A percentile compares a stretch with the other conserved stretches of the same genome.
Evolutionary conservation across 2,113 vertebrate species (phyloP).

Genomic region (Cyphomyrus discorhynchus): DNA sequence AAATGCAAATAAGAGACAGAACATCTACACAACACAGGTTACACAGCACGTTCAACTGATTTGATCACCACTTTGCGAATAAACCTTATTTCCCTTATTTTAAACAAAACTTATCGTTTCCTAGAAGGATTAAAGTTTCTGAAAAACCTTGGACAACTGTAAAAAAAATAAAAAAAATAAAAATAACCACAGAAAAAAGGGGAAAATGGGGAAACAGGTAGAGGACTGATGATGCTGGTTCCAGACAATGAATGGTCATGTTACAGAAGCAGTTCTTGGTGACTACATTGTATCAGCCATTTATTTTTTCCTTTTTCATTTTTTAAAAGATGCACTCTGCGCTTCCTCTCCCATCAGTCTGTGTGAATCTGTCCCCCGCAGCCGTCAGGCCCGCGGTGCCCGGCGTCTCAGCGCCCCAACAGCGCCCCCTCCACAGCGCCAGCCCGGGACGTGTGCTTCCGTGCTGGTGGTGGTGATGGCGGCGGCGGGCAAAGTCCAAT

Average conservation of each 20-base stretch:
- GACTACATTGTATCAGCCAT: constrained; percentile 30
- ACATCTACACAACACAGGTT: constrained; percentile 19
- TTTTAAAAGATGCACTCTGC: neutral
- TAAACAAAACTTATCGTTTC: constrained; percentile 27
- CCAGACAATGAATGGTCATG: neutral
- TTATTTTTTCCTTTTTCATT: neutral
- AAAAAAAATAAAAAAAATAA: constrained; percentile 29
- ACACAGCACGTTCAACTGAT: constrained; percentile 38
- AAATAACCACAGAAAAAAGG: constrained; percentile 31
- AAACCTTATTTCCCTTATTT: constrained; percentile 23
- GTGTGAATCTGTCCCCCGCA: constrained; percentile 16
- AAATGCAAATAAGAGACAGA: constrained; percentile 24
- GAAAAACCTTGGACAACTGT: constrained; percentile 30
- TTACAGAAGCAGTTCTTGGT: constrained; percentile 45
- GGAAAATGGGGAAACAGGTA: constrained; percentile 34
- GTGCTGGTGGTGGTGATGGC: constrained; percentile 9
- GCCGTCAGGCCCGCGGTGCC: neutral
- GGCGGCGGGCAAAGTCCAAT: constrained; percentile 46
- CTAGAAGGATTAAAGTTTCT: constrained; percentile 30
- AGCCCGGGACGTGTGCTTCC: neutral
- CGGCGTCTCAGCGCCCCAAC: neutral
- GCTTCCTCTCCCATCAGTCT: constrained; percentile 27
- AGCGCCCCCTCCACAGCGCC: constrained; percentile 4
- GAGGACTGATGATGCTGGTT: constrained; percentile 28
- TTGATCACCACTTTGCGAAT: constrained; percentile 47